Base-by-base conservation (phyloP, 2,888 invertebrate genomes). In the Pseudococcus jackbeardsleyi region DNA sequence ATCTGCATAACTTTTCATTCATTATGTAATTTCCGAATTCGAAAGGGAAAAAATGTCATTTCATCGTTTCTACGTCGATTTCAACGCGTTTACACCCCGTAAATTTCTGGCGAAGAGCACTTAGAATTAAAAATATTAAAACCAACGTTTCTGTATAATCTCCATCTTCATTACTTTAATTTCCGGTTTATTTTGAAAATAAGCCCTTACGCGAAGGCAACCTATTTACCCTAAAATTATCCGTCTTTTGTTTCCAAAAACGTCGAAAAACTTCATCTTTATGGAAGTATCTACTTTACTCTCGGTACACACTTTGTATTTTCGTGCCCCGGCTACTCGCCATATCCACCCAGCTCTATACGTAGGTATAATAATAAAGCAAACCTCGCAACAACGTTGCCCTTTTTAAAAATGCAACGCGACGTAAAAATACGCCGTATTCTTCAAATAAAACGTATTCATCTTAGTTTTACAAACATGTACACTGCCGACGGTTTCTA, bases 321-420 rank as follows among this genome's bases (percentile, higher is more conserved):
- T 33, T 33, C 26, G 26, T 33, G 26, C 26, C 26, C 26, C 26
- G 3, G 26, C 26, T 33, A 33, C 26, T 33, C 26, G 26, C 1
- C 26, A 33, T 33, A 33, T 33, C 26, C 3, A 33, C 26, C 26
- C 3, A 33, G 26, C 26, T 33, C 26, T 33, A 33, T 33, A 33
- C 50, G 50, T 50, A 64, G 64, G 50, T 50, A 50, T 50, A 50
- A 15, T 50, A 50, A 50, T 50, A 50, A 50, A 50, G 50, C 50
- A 15, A 17, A 15, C 5, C 50, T 50, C 50, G 15, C 50, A 50
- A 50, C 50, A 15, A 17, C 19, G 64, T 64, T 64, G 19, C 19
- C 64, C 64, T 64, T 64, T 64, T 64, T 64, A 64, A 64, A 64
- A 64, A 64, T 64, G 64, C 64, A 64, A 64, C 64, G 64, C 64